phyloP scores from a whole-genome alignment of 2,113 vertebrate species.

The Zapus hudsonius region DNA sequence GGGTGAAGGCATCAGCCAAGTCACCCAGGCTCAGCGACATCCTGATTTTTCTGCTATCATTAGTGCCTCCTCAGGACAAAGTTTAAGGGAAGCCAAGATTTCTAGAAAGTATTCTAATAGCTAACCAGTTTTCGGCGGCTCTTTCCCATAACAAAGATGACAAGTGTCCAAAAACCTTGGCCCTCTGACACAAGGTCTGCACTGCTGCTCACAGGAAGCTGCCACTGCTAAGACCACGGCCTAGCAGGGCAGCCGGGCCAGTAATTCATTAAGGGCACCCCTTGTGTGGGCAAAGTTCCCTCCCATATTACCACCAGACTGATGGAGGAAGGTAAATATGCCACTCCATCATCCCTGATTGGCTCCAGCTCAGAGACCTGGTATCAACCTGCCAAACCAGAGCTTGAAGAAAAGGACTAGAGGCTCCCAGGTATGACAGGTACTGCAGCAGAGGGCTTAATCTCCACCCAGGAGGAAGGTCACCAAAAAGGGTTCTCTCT shows the following conservation, averaged over 20 bases:
- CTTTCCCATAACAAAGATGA: not conserved
- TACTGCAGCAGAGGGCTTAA: too few relatives aligned
- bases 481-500: not conserved
- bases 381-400: constrained; percentile 35
- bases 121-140: not conserved
- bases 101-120: not conserved
- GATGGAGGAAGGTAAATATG: rapidly evolving
- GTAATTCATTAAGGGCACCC: rapidly evolving
- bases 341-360: not conserved
- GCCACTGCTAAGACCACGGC: not conserved
- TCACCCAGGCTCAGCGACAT: not conserved
- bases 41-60: not conserved
- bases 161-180: not conserved
- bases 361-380: not conserved
- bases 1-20: not conserved
- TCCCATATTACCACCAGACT: rapidly evolving
- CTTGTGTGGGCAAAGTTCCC: not conserved
- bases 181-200: not conserved
- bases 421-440: not conserved
- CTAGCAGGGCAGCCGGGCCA: not conserved
- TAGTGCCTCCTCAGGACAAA: not conserved
- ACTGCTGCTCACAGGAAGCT: not conserved
- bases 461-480: not conserved
- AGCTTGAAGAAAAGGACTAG: not conserved
- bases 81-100: not conserved